These are phyloP conservation scores for Brassicogethes aeneus DNA, from an alignment of 2,888 invertebrate species.

Conservation along the genomic window DNA sequence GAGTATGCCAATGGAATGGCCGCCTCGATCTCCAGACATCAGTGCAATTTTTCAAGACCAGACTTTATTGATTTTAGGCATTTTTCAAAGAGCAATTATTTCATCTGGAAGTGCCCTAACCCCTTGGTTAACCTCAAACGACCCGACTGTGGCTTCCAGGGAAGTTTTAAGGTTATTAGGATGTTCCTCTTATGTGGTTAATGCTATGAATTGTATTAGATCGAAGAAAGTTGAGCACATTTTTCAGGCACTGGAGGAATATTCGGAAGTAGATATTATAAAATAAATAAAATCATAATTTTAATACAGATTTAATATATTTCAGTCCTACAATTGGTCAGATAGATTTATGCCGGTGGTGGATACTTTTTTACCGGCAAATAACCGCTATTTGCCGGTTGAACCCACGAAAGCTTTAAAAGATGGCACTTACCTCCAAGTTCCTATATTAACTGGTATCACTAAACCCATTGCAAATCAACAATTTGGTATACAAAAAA, in stretches of 20 bases:
- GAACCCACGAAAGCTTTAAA: conserved; percentile 47
- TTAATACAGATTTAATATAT: conserved; percentile 10
- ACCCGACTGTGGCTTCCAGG: conserved; percentile 44
- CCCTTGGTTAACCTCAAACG: conserved; percentile 39
- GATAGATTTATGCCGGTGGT: conserved; percentile 53
- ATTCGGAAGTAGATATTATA: conserved; percentile 38
- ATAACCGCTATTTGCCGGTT: conserved; percentile 52
- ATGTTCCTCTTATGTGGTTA: conserved; percentile 45
- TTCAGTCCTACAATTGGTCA: conserved; percentile 51
- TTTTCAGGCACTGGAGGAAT: conserved; percentile 48
- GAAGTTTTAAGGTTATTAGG: conserved; percentile 49
- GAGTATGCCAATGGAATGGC: neutral
- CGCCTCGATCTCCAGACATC: conserved; percentile 1
- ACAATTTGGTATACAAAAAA: conserved; percentile 26
- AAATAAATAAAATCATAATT: neutral
- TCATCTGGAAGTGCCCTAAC: conserved; percentile 53
- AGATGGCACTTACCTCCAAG: conserved; percentile 45
- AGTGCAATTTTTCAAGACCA: conserved; percentile 20
- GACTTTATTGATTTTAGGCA: too few relatives aligned
- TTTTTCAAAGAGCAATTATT: conserved; percentile 58
- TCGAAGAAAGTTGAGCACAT: conserved; percentile 52
- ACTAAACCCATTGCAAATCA: conserved; percentile 45
- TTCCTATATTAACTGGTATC: conserved; percentile 60
- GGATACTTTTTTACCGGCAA: conserved; percentile 51
- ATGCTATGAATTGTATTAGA: conserved; percentile 53